phyloP scores from a whole-genome alignment of 2,113 vertebrate genomes.

The Alligator sinensis region DNA sequence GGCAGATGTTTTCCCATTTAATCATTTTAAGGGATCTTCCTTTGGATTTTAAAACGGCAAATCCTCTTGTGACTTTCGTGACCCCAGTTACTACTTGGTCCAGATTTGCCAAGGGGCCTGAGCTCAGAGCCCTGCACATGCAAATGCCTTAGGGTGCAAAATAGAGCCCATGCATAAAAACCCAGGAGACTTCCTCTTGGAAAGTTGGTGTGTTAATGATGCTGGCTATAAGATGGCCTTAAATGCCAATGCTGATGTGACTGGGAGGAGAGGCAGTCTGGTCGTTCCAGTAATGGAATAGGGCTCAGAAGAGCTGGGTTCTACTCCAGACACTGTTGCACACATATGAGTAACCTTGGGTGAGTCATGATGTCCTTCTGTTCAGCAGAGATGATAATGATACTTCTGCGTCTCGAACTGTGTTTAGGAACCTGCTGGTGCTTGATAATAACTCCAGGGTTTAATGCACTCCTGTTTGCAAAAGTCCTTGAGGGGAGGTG shows the following conservation, averaged over 20 bases:
- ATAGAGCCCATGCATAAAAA: background rate
- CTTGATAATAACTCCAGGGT: background rate
- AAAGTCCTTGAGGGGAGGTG: background rate
- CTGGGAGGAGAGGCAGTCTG: background rate
- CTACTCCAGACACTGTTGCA: background rate
- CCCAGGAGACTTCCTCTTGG: background rate
- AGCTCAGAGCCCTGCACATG: background rate
- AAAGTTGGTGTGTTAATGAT: background rate
- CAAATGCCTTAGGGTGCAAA: constrained; percentile 7
- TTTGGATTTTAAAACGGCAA: constrained; percentile 48
- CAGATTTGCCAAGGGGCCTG: constrained; percentile 39
- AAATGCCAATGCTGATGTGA: background rate
- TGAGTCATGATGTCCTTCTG: background rate
- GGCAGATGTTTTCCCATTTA: constrained; percentile 44
- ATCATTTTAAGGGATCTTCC: constrained; percentile 45
- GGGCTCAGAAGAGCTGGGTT: background rate
- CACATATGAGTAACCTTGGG: rapidly evolving
- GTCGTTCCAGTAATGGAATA: background rate
- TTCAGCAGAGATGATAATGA: rapidly evolving
- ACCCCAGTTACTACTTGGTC: background rate
- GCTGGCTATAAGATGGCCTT: background rate
- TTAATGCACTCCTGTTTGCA: no score
- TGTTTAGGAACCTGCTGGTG: rapidly evolving
- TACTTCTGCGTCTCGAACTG: background rate
- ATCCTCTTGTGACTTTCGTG: constrained; percentile 19